These are phyloP conservation scores for Lycaon pictus DNA, from an alignment of 2,113 vertebrate genomes.

Conservation along the genomic window DNA sequence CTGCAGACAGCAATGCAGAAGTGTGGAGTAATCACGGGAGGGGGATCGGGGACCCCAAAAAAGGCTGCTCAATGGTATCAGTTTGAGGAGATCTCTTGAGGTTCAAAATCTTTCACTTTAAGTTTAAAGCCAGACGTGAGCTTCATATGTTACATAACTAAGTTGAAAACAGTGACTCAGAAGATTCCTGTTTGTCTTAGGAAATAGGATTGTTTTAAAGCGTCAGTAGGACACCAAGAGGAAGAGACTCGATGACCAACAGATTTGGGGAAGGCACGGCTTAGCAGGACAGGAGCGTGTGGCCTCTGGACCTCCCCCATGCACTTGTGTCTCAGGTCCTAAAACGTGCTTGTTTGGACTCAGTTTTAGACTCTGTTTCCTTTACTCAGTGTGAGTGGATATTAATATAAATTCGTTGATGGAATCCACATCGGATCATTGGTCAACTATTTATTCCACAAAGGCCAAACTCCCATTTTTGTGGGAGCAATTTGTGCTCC, in stretches of 20 bases:
- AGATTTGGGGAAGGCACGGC: neutral
- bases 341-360: neutral
- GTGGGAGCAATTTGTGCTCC: neutral
- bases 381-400: neutral
- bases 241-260: neutral
- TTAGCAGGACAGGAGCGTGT: neutral
- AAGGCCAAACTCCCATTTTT: neutral
- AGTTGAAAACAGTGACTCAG: neutral
- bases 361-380: neutral
- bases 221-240: neutral
- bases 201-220: neutral
- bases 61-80: neutral
- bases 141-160: neutral
- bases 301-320: too few species aligned
- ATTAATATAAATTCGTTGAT: neutral
- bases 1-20: neutral
- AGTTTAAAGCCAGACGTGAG: neutral
- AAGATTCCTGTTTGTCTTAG: neutral
- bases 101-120: conserved; percentile 20
- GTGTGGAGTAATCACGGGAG: neutral
- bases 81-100: neutral
- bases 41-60: neutral
- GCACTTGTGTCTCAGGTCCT: neutral
- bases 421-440: neutral
- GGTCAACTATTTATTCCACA: neutral